Evolutionary conservation across 2,888 invertebrate genomes (phyloP).

Genomic region (Diaprepes abbreviatus): DNA sequence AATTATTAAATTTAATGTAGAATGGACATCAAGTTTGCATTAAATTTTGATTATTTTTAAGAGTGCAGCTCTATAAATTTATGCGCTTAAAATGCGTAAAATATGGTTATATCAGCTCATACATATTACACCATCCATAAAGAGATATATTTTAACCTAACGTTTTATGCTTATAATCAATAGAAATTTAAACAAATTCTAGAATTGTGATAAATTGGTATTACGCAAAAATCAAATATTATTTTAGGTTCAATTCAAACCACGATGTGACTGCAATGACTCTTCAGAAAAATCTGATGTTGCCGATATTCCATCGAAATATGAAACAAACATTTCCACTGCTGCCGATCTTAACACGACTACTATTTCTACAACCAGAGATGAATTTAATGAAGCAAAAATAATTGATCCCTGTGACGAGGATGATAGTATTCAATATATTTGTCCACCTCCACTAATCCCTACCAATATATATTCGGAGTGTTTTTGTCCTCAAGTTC

Average conservation of each 20-base stretch:
- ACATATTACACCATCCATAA: too few relatives aligned
- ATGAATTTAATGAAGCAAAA: conserved; percentile 35
- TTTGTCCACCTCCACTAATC: conserved; percentile 54
- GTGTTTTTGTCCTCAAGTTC: conserved; percentile 55
- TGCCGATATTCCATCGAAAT: conserved; percentile 26
- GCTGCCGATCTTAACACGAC: conserved; percentile 38
- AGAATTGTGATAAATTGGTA: too few relatives aligned
- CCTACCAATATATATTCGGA: conserved; percentile 54
- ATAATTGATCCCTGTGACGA: conserved; percentile 31
- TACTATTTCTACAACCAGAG: conserved; percentile 20
- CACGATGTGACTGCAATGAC: conserved; percentile 25
- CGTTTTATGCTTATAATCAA: too few relatives aligned
- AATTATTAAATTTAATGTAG: too few relatives aligned
- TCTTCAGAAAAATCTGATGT: conserved; percentile 12
- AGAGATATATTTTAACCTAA: too few relatives aligned
- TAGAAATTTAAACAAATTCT: too few relatives aligned
- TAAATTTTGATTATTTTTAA: too few relatives aligned
- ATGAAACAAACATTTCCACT: conserved; percentile 33
- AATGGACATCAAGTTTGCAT: too few relatives aligned
- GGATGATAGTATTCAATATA: conserved; percentile 36
- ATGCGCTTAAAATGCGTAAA: too few relatives aligned
- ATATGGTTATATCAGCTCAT: too few relatives aligned
- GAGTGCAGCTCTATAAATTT: too few relatives aligned
- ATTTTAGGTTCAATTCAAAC: conserved; percentile 26
- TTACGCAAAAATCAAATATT: too few relatives aligned